phyloP scores from a whole-genome alignment of 2,888 invertebrate genomes.

The Argyra leucocephala region DNA sequence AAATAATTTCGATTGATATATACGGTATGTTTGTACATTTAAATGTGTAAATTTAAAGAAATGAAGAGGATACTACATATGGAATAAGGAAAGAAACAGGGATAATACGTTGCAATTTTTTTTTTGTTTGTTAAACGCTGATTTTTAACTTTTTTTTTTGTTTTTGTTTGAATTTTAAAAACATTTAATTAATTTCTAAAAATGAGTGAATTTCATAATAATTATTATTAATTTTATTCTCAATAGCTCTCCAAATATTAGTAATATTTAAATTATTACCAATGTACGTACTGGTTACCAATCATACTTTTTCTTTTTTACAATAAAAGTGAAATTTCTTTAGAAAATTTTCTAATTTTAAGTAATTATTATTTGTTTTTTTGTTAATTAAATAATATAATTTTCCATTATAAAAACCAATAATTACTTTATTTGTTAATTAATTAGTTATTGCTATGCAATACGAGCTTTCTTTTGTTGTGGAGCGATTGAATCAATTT shows the following conservation, averaged over 20 bases:
- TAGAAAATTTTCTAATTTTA: constrained; percentile 17
- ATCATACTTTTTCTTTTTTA: not conserved
- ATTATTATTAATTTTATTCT: not conserved
- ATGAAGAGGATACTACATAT: not conserved
- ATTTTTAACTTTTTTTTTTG: not conserved
- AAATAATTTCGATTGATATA: not conserved
- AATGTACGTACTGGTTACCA: not conserved
- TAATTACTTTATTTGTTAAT: constrained; percentile 11
- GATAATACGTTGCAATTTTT: not conserved
- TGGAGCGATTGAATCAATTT: constrained; percentile 34
- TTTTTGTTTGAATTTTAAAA: not conserved
- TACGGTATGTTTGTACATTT: not conserved
- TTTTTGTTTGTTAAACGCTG: not conserved
- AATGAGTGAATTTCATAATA: constrained; percentile 1
- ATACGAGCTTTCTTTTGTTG: constrained; percentile 43
- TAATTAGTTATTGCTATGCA: constrained; percentile 35
- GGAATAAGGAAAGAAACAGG: not conserved
- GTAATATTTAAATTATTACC: not conserved
- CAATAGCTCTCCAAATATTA: not conserved
- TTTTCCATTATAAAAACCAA: constrained; percentile 2
- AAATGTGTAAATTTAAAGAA: not conserved
- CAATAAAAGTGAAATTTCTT: not conserved
- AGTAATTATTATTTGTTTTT: constrained; percentile 12
- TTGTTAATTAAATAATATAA: constrained; percentile 19
- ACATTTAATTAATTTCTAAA: constrained; percentile 3